Evolutionary conservation across 64 coral and sea anemone species (phyloP).

Genomic region (Hydrozoanthus tunicans): DNA sequence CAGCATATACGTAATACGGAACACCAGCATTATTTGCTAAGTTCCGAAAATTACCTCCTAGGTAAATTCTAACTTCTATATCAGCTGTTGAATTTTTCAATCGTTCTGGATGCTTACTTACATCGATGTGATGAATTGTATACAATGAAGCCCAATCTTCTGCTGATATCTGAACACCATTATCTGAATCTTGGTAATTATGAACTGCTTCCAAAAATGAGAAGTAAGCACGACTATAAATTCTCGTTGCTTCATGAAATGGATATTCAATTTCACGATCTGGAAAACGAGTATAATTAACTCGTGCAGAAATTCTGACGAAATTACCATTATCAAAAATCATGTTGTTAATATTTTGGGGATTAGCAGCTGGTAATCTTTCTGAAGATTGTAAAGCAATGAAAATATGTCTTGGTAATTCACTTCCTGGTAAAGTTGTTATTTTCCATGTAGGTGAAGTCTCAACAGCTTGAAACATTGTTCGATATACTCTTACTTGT

Average conservation of each 20-base stretch:
- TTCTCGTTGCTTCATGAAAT: not conserved
- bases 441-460: not conserved
- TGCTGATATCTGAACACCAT: too few relatives aligned
- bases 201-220: too few relatives aligned
- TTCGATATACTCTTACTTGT: not conserved
- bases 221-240: too few relatives aligned
- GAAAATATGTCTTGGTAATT: not conserved
- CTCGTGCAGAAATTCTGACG: not conserved
- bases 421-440: not conserved
- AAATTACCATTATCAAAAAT: slow-evolving; percentile 8
- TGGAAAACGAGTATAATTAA: not conserved
- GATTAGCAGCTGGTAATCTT: not conserved
- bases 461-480: not conserved
- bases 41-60: too few relatives aligned
- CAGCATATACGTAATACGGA: too few relatives aligned
- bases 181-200: too few relatives aligned
- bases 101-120: too few relatives aligned
- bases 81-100: too few relatives aligned
- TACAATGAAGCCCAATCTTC: too few relatives aligned
- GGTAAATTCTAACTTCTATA: too few relatives aligned
- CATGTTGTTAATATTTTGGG: not conserved
- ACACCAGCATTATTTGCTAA: too few relatives aligned
- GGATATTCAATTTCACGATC: slow-evolving; percentile 3
- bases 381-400: not conserved
- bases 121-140: too few relatives aligned